phyloP scores from a whole-genome alignment of 2,888 invertebrate genomes.

The Thecocarcelia acutangulata region DNA sequence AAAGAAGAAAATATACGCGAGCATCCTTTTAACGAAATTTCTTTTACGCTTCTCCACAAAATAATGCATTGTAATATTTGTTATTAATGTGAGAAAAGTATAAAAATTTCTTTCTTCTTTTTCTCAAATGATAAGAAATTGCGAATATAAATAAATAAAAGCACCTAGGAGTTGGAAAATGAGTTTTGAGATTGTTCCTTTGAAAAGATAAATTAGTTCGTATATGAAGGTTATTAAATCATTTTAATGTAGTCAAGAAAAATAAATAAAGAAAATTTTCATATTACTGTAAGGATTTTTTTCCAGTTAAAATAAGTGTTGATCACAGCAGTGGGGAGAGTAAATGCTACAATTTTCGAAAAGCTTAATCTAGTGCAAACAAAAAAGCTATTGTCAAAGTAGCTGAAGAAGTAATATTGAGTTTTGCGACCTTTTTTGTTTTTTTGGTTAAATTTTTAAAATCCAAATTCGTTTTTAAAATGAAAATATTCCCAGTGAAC shows the following conservation, averaged over 20 bases:
- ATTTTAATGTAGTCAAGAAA: slow-evolving; percentile 11
- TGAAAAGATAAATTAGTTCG: slow-evolving; percentile 38
- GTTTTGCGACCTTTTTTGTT: no score
- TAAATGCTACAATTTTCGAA: no score
- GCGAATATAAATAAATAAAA: slow-evolving; percentile 79
- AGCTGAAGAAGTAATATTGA: no score
- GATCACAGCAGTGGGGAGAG: no score
- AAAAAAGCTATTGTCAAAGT: no score
- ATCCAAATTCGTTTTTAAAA: no score
- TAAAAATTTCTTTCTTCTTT: slow-evolving; percentile 19
- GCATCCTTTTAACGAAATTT: not conserved
- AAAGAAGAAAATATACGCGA: not conserved
- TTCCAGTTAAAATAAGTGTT: no score
- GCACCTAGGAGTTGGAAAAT: slow-evolving; percentile 74
- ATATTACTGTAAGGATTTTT: not conserved
- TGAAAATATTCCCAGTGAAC: no score
- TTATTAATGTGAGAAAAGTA: slow-evolving; percentile 14
- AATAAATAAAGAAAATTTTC: not conserved
- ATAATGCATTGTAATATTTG: not conserved
- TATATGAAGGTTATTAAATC: slow-evolving; percentile 43
- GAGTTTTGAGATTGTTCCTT: slow-evolving; percentile 59
- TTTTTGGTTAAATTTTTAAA: no score
- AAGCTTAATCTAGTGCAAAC: no score
- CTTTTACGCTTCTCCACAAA: not conserved
- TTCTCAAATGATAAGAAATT: slow-evolving; percentile 76